Evolutionary conservation across 2,888 invertebrate species (phyloP).

Genomic region (Apoda limacodes): DNA sequence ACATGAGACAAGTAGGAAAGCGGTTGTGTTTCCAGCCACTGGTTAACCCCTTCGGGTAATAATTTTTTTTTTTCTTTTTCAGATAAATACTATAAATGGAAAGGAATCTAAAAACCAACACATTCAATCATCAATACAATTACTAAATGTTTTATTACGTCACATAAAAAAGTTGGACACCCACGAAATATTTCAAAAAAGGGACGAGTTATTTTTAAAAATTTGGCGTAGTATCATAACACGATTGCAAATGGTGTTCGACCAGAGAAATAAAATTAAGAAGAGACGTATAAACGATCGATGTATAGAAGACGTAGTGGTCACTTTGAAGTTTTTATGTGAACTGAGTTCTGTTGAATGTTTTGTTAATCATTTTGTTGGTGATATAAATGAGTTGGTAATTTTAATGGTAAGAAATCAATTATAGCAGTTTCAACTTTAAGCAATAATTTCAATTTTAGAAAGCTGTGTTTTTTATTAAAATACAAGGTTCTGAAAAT

Average conservation of each 20-base stretch:
- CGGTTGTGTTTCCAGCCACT: conserved; percentile 1
- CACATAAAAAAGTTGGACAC: conserved; percentile 50
- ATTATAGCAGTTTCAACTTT: background rate
- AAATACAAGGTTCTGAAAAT: no score
- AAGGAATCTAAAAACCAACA: conserved; percentile 36
- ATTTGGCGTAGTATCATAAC: conserved; percentile 43
- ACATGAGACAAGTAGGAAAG: no score
- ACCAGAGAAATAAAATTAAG: conserved; percentile 18
- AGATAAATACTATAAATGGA: conserved; percentile 42
- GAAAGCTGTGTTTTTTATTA: no score
- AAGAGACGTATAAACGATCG: conserved; percentile 21
- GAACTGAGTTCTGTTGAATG: conserved; percentile 43
- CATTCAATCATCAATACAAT: conserved; percentile 41
- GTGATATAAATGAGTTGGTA: conserved; percentile 35
- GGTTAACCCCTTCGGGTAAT: no score
- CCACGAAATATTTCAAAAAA: conserved; percentile 40
- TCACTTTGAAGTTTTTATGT: conserved; percentile 42
- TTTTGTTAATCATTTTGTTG: conserved; percentile 34
- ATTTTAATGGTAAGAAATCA: conserved; percentile 37
- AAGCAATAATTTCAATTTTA: background rate
- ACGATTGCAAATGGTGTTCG: conserved; percentile 27
- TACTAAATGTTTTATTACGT: conserved; percentile 39
- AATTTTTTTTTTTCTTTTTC: conserved; percentile 25
- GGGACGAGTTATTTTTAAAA: conserved; percentile 37
- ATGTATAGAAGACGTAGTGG: conserved; percentile 37